Conservation (phyloP, 2,113 vertebrate genomes). For the Lota lota region DNA sequence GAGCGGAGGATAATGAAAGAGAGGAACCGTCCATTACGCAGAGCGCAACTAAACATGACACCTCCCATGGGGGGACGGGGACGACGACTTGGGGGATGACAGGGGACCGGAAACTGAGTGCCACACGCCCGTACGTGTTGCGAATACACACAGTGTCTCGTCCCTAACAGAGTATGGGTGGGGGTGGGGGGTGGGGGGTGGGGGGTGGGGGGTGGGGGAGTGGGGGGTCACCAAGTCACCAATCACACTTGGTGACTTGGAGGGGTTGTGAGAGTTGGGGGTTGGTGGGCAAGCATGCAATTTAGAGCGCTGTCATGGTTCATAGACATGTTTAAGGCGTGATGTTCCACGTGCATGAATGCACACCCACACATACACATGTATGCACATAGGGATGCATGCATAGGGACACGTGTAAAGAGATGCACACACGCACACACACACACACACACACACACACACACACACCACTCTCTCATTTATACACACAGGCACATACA, state of each 20-base stretch:
- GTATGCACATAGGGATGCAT: no score
- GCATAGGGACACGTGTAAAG: no score
- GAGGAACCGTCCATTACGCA: slow-evolving; percentile 61
- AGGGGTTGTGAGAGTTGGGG: no score
- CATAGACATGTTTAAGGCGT: background rate
- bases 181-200: background rate
- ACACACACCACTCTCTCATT: no score
- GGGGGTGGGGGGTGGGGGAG: background rate
- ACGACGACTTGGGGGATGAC: slow-evolving; percentile 4
- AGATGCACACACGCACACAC: no score
- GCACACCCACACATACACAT: background rate
- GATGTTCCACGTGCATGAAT: background rate
- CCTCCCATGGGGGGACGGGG: slow-evolving; percentile 22
- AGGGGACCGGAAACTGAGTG: slow-evolving; percentile 13
- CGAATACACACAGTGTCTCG: background rate
- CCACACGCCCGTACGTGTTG: slow-evolving; percentile 23
- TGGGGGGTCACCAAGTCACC: background rate
- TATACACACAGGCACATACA: no score
- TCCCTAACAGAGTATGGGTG: background rate
- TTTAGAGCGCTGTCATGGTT: background rate
- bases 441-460: no score
- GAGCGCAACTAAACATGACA: slow-evolving; percentile 71
- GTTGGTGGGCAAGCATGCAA: background rate
- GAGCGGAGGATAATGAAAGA: slow-evolving; percentile 65
- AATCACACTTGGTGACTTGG: no score